Base-by-base conservation (phyloP, 1,140 invertebrate species). In the Lordiphosa collinella region DNA sequence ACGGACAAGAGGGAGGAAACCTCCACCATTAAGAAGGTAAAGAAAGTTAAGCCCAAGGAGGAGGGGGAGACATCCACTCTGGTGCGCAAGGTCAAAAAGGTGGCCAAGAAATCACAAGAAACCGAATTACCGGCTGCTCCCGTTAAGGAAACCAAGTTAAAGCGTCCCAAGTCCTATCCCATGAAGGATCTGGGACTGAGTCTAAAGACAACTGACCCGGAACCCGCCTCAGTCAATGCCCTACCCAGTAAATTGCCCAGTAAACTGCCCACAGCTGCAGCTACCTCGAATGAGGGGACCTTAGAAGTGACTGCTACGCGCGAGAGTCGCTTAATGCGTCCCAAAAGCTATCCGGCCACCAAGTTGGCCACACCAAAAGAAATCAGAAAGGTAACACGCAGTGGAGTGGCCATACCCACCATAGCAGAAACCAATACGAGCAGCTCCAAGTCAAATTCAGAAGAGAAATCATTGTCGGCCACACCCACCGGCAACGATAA, bases 141-240 rank as follows among this genome's bases (percentile, higher is more conserved):
- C n/a, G n/a, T n/a, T n/a, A 90, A 86, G 64, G 90, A 92, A 60
- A 93, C 92, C 1, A 92, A 91, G 89, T 64, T 93, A 14, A 90
- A 91, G 10, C 85, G 93, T 37, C 93, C 92, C 5, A 91, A 91
- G 47, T 91, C 90, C 12, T 91, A 90, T 65, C 90, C 90, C 22
- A 88, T 72, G 52, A 89, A 89, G 32, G 88, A 88, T 5, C 14
- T 66, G 0, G 57, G 53, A 0, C 18, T 78, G 1, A 82, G 62
- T 13, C 44, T 84, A 0, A 79, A 79, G 13, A 7, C 43, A 0
- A 58, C 53, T 1, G n/a, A 64, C n/a, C 34, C 57, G 4, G 40
- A 58, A 29, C 22, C 32, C 10, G 48, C 61, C 10, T 54, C 61
- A 1, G 5, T 37, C 0, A 16, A 49, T n/a, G 16, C 51, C 0